Conservation (phyloP, 1,140 invertebrate species). For the Neomicropteryx cornuta region DNA sequence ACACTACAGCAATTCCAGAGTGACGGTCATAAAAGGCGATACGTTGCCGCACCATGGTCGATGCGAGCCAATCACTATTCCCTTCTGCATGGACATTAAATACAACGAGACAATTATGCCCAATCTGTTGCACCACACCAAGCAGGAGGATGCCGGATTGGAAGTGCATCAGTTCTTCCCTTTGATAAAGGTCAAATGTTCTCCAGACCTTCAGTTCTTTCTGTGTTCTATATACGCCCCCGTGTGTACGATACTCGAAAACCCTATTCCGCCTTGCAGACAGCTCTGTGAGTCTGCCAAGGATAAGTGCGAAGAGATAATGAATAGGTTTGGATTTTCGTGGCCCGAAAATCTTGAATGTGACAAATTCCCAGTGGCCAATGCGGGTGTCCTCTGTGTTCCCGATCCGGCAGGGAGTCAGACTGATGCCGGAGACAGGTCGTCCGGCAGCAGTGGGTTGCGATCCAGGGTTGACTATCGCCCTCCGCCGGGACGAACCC, state of each 20-base stretch:
- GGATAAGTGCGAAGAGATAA: constrained; percentile 79
- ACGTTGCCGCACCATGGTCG: constrained; percentile 61
- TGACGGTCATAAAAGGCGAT: constrained; percentile 39
- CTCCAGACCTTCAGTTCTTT: constrained; percentile 88
- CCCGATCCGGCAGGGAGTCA: no score
- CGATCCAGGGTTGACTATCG: no score
- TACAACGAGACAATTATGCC: constrained; percentile 97
- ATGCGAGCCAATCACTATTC: constrained; percentile 88
- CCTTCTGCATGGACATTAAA: constrained; percentile 81
- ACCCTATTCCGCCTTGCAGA: constrained; percentile 84
- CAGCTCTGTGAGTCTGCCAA: constrained; percentile 82
- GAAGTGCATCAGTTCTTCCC: constrained; percentile 92
- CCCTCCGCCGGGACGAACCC: no score
- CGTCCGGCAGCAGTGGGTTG: constrained; percentile 26
- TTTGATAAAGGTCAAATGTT: constrained; percentile 93
- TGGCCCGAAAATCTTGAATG: constrained; percentile 95
- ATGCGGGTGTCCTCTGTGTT: constrained; percentile 65
- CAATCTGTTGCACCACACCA: constrained; percentile 84
- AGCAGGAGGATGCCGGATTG: constrained; percentile 88
- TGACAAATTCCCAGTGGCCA: constrained; percentile 72
- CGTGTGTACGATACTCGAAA: constrained; percentile 87
- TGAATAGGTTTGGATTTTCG: constrained; percentile 84
- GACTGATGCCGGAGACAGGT: constrained; percentile 53
- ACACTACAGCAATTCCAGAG: constrained; percentile 23
- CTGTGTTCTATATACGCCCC: constrained; percentile 94